Evolutionary conservation across 2,888 invertebrate species (phyloP), one percentile per base, ranked within the genome.

Genomic region (Sarcophaga rosellei): DNA sequence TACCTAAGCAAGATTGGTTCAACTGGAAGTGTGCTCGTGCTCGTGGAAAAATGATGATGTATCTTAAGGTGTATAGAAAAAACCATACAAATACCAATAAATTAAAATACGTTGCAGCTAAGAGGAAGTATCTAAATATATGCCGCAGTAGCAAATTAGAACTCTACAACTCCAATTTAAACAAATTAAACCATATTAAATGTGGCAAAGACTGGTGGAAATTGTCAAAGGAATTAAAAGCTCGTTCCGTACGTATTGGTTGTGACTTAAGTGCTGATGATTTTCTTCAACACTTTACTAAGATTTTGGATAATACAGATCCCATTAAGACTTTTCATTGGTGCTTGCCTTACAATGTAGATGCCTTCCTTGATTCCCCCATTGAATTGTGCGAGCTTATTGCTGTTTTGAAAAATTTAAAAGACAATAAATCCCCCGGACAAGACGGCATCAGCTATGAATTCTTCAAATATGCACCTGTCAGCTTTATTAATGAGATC

Each of bases 221-320:
- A 8, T 35, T 35, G 35, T 35, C 35, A 35, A 35, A 35, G 1
- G 35, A 8, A 2, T 35, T 35, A 8, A 35, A 35, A 8, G 35
- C 35, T 35, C 35, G 8, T 35, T 8, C 35, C 8, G 8, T 35
- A 35, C 8, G 35, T 35, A 35, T 15, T 53, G 53, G n/a, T 25
- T 23, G 65, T 63, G 25, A 25, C 65, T 8, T 75, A 45, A 21
- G 59, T 62, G 25, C 65, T 17, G 20, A 75, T 57, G 57, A 66
- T 57, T 75, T 75, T 75, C n/a, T 35, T 53, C 47, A 23, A 23
- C 65, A 66, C n/a, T 57, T 75, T 65, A 25, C 11, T 6, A 25
- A n/a, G 25, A 53, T 75, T 23, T 35, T 65, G 15, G 25, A 65
- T 65, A 65, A 23, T n/a, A 35, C 57, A 45, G 53, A 59, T 75